Conservation (phyloP, 2,113 vertebrate genomes). For the Grammomys surdaster region DNA sequence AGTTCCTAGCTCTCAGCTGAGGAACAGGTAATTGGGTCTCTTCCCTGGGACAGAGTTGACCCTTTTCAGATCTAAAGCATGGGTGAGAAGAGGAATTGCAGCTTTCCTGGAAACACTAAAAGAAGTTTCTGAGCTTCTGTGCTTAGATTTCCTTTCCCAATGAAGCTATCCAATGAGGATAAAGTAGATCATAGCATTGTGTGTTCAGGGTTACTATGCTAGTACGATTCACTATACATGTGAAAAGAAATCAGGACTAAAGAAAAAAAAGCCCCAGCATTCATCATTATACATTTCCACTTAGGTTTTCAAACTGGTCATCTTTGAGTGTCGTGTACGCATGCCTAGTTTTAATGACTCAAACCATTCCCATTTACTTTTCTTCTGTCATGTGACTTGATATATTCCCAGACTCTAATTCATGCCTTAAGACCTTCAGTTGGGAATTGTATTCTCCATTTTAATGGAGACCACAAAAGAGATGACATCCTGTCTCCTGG, state of each 20-base stretch:
- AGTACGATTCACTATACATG: neutral
- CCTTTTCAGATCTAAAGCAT: neutral
- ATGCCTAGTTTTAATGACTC: neutral
- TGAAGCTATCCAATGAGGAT: neutral
- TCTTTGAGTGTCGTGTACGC: neutral
- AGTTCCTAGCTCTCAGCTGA: neutral
- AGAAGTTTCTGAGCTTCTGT: neutral
- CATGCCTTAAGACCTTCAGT: neutral
- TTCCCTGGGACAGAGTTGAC: neutral
- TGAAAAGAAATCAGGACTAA: neutral
- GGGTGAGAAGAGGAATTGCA: neutral
- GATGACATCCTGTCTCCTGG: neutral
- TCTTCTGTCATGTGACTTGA: neutral
- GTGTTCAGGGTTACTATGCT: neutral
- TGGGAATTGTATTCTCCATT: neutral
- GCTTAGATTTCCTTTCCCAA: conserved; percentile 6
- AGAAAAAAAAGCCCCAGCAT: neutral
- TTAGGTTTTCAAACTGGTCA: neutral
- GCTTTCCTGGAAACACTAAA: neutral
- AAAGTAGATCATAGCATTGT: neutral
- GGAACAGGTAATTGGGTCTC: neutral
- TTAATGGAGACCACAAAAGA: neutral
- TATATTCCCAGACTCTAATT: neutral
- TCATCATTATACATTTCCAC: neutral
- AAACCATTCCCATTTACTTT: neutral